phyloP scores from a whole-genome alignment of 2,113 vertebrate genomes.

The Hydrolagus affinis region DNA sequence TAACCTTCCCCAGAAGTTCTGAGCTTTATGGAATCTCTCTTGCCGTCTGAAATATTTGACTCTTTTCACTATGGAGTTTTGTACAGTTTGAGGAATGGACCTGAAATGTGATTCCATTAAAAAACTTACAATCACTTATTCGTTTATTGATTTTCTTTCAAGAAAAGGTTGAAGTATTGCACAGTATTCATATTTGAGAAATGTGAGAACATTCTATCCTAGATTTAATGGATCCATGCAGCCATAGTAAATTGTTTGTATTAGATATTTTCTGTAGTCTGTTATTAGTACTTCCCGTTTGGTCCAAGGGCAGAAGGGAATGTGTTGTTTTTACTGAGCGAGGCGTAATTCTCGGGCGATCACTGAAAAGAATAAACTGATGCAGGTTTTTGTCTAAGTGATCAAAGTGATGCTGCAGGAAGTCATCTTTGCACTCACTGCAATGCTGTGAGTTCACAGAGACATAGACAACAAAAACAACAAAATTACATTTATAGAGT shows the following conservation, averaged over 20 bases:
- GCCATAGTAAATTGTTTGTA: neutral
- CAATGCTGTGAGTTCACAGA: neutral
- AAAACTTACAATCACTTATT: neutral
- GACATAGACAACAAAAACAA: neutral
- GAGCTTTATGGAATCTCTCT: neutral
- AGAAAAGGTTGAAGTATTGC: neutral
- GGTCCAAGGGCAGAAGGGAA: neutral
- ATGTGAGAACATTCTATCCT: neutral
- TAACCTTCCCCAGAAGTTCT: neutral
- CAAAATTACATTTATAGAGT: too few species aligned
- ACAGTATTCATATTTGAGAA: neutral
- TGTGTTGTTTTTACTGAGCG: conserved; percentile 7
- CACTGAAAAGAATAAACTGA: neutral
- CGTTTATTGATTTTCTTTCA: neutral
- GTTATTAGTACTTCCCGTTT: neutral
- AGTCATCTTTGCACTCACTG: neutral
- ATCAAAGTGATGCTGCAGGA: neutral
- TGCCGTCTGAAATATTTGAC: neutral
- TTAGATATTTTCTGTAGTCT: too few species aligned
- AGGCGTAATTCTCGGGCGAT: neutral
- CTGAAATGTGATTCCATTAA: neutral
- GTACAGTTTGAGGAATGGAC: neutral
- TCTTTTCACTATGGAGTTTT: neutral
- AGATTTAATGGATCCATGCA: neutral
- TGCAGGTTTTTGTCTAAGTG: neutral